Base-by-base conservation (phyloP, 2,113 vertebrate species). In the Erythrolamprus reginae region DNA sequence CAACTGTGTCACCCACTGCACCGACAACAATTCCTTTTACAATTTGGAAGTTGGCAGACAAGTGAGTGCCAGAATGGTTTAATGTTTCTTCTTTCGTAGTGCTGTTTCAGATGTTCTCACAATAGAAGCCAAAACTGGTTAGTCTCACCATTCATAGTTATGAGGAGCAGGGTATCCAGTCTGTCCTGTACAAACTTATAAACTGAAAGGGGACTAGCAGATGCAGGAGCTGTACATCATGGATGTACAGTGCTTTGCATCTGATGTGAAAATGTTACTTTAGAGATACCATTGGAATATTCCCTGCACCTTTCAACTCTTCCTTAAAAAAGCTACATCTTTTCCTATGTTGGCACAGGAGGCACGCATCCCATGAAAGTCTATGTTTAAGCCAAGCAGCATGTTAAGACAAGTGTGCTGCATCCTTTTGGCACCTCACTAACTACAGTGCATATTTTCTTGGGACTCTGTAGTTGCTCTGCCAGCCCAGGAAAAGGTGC, bases 11-110 rank as follows among this genome's bases (percentile, higher is more conserved):
- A 0, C 17, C 5, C 0, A 3, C 52, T 0, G 0, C 56, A 3
- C 6, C 51, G 47, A 95, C 92, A 0, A 92, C 92, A 5, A 56
- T 65, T 0, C 92, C 91, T 0, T 4, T 82, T 9, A 87, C 95
- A 0, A 93, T 93, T 0, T 98, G 95, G 92, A 98, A 91, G 88
- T 33, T 38, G 0, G 98, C 98, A 1, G 97, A 98, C 95, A 97
- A 94, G 99, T 99, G 94, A 93, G 96, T 50, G 3, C 4, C 42
- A 2, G 7, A 86, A 70, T 51, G 15, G n/a, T n/a, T 33, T 47
- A 2, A 28, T 4, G 3, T 15, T 50, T n/a, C 23, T 19, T 26
- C 10, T 23, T 56, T 4, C 12, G 3, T 3, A 38, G 51, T n/a
- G 12, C 77, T 47, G 26, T n/a, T 28, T 82, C 19, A 12, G 51